Evolutionary conservation across 2,888 invertebrate species (phyloP).

Genomic region (Papilio gigon): DNA sequence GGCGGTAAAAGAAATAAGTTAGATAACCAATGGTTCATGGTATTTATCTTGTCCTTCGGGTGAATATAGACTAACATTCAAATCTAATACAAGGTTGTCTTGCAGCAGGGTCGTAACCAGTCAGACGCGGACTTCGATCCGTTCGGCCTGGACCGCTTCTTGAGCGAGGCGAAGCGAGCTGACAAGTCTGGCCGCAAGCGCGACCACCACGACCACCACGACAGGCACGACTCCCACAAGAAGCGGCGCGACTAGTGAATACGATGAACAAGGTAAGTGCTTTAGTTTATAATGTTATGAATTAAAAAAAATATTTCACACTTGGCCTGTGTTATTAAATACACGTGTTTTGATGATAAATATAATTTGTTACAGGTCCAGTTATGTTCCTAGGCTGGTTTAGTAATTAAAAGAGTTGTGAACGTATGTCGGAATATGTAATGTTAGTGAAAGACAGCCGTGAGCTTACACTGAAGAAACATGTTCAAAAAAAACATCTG

Average conservation of each 20-base stretch:
- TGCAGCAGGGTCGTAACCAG: conserved; percentile 53
- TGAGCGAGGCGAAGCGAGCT: conserved; percentile 97
- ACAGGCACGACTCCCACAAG: conserved; percentile 57
- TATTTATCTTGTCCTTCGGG: too few species aligned
- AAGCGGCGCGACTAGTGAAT: conserved; percentile 66
- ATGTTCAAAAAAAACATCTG: too few species aligned
- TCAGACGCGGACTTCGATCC: conserved; percentile 88
- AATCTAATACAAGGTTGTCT: not conserved
- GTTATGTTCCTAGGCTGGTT: not conserved
- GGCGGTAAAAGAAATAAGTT: too few species aligned
- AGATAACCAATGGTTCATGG: too few species aligned
- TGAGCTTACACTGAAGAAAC: not conserved
- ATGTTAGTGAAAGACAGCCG: not conserved
- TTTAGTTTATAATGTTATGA: too few species aligned
- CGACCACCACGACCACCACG: conserved; percentile 69
- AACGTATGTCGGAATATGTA: not conserved
- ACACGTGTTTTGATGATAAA: too few species aligned
- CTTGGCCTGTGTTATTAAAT: too few species aligned
- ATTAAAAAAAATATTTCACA: too few species aligned
- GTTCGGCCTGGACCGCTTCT: conserved; percentile 98
- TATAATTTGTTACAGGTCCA: not conserved
- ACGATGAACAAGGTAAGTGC: too few species aligned
- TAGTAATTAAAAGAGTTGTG: not conserved
- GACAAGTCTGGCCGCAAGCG: conserved; percentile 80
- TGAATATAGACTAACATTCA: too few species aligned